Evolutionary conservation across 2,797 vertebrate species (phyloP), one percentile per base, ranked within the genome.

Genomic region (Sebastes oblongus): DNA sequence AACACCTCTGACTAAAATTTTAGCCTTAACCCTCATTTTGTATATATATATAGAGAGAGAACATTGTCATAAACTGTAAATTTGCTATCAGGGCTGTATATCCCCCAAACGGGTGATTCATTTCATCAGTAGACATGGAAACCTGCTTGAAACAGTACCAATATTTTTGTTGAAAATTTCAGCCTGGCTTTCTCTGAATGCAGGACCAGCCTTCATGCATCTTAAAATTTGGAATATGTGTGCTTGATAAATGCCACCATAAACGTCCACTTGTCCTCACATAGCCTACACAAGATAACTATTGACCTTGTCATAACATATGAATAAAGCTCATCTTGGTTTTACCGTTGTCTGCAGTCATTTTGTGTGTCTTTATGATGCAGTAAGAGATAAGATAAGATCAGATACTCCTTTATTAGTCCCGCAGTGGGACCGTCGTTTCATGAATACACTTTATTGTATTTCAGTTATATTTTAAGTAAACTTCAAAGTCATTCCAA

Each of bases 301-400:
- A 91, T 90, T 90, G 91, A 92, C 91, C 86, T 88, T 95, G 90
- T 94, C 89, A 94, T 93, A 86, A 93, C 88, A 92, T 93, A 92
- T 91, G 69, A 96, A 96, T 96, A 96, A 96, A 96, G 90, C 74
- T 94, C 84, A 91, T 93, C 92, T 94, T 95, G 91, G 94, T 95
- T 95, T 93, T 36, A 92, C 79, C 46, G 36, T 55, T 88, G 88
- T 90, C 50, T 89, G 86, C 24, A 12, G 25, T 83, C 20, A 34
- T 75, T 70, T 3, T 52, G 70, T 22, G 27, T 22, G 27, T 32
- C 2, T 80, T 69, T 11, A 24, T 32, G 8, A 13, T 60, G 16
- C 30, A 14, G 18, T 46, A 3, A 55, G 34, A 34, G 34, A 36
- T 36, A 34, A 10, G 32, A 34, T 34, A 4, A 36, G 34, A 36